Percentiles rank a stretch among this genome's conserved stretches.
Conservation (phyloP, 1,140 invertebrate genomes). For the Zaprionus ghesquierei region DNA sequence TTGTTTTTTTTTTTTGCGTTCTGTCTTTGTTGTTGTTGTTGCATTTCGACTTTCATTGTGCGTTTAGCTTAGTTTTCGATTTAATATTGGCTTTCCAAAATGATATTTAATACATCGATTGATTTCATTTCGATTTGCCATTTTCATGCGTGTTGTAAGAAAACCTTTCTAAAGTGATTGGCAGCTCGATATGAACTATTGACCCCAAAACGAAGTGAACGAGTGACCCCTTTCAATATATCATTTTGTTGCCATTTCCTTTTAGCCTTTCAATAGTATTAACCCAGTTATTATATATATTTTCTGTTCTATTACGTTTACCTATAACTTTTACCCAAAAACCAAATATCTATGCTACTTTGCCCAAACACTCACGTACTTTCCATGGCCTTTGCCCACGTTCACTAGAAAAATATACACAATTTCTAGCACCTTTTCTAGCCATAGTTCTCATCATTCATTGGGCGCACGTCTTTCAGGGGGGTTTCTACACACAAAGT, state of each 20-base stretch:
- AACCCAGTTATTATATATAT: background rate
- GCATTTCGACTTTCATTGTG: slow-evolving; percentile 39
- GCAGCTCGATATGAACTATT: slow-evolving; percentile 8
- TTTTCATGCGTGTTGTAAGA: slow-evolving; percentile 19
- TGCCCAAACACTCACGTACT: slow-evolving; percentile 17
- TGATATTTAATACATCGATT: slow-evolving; percentile 13
- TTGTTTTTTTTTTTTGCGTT: slow-evolving; percentile 9
- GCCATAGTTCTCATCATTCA: slow-evolving; percentile 35
- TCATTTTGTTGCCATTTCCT: background rate
- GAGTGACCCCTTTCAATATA: background rate
- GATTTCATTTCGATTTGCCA: background rate
- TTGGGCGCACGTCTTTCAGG: slow-evolving; percentile 26
- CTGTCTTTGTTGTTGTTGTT: slow-evolving; percentile 2
- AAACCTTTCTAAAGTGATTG: slow-evolving; percentile 48
- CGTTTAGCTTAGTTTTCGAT: slow-evolving; percentile 18
- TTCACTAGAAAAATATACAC: background rate
- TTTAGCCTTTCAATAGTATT: background rate
- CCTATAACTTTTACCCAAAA: background rate
- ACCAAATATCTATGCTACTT: slow-evolving; percentile 13
- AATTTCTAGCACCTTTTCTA: background rate
- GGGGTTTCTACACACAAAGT: background rate
- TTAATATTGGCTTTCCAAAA: slow-evolving; percentile 38
- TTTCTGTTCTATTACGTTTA: background rate
- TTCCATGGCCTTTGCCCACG: background rate
- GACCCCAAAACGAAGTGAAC: slow-evolving; percentile 18